A percentile compares a stretch with the other conserved stretches of the same genome.
Conservation (phyloP, 2,888 invertebrate species). For the Spisula subtruncata region DNA sequence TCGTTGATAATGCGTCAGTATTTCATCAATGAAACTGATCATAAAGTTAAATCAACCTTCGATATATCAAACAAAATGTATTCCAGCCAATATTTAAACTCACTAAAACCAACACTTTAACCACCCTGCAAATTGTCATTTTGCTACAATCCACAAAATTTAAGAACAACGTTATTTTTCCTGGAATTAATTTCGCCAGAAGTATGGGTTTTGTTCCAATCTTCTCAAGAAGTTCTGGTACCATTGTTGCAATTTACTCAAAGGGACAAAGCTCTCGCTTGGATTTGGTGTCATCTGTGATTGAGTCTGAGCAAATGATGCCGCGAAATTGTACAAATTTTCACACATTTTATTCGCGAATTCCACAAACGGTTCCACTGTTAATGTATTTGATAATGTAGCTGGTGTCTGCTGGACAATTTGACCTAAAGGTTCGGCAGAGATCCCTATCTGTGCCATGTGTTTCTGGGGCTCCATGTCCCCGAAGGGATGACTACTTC, state of each 20-base stretch:
- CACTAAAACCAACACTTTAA: too few species aligned
- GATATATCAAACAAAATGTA: too few species aligned
- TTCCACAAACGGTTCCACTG: constrained; percentile 88
- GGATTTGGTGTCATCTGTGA: constrained; percentile 94
- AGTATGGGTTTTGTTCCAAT: constrained; percentile 96
- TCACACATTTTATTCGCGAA: constrained; percentile 96
- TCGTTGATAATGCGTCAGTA: too few species aligned
- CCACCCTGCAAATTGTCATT: too few species aligned
- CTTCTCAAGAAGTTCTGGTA: constrained; percentile 96
- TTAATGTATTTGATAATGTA: constrained; percentile 85
- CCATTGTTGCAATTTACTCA: constrained; percentile 96
- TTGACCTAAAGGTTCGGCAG: constrained; percentile 92
- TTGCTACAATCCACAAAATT: too few species aligned
- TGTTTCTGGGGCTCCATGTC: constrained; percentile 91
- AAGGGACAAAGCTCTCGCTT: constrained; percentile 94
- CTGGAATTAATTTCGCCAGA: constrained; percentile 92
- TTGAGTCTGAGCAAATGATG: constrained; percentile 95
- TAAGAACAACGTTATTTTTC: background rate
- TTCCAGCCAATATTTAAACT: too few species aligned
- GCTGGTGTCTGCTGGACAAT: constrained; percentile 89
- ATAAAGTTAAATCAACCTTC: too few species aligned
- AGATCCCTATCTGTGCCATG: constrained; percentile 97
- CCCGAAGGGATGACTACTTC: constrained; percentile 72
- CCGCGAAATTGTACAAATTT: constrained; percentile 96
- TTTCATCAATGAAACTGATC: too few species aligned